These are phyloP conservation scores for Artemia franciscana DNA, from an alignment of 1,140 invertebrate species.

Conservation along the genomic window DNA sequence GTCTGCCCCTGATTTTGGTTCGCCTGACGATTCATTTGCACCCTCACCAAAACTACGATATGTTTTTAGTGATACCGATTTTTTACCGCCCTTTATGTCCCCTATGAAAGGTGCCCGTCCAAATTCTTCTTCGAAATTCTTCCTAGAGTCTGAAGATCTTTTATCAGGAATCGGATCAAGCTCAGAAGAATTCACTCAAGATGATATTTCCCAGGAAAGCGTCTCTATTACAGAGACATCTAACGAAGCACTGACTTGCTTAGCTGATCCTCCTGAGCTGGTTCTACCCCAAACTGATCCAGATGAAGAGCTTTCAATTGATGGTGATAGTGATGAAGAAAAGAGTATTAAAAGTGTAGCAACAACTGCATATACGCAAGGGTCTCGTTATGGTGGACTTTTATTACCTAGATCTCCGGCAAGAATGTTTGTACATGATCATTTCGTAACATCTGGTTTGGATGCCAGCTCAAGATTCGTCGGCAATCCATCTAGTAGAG, in stretches of 20 bases:
- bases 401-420: slow-evolving; percentile 8
- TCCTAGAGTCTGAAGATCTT: slow-evolving; percentile 1
- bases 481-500: background rate
- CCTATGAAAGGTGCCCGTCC: background rate
- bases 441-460: slow-evolving; percentile 2
- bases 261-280: background rate
- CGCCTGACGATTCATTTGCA: background rate
- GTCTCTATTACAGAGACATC: background rate
- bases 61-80: background rate
- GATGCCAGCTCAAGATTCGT: background rate
- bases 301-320: slow-evolving; percentile 5
- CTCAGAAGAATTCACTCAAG: background rate
- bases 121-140: background rate
- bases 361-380: background rate
- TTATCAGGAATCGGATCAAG: slow-evolving; percentile 10
- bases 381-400: background rate
- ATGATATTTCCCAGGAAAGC: background rate
- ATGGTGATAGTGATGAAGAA: slow-evolving; percentile 1
- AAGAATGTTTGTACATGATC: slow-evolving; percentile 8
- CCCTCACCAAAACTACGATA: background rate
- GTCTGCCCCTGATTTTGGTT: slow-evolving; percentile 7
- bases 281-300: background rate
- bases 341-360: background rate
- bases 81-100: background rate
- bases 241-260: background rate